phyloP scores from a whole-genome alignment of 2,888 invertebrate species.

The Hipparchia sbordonii region DNA sequence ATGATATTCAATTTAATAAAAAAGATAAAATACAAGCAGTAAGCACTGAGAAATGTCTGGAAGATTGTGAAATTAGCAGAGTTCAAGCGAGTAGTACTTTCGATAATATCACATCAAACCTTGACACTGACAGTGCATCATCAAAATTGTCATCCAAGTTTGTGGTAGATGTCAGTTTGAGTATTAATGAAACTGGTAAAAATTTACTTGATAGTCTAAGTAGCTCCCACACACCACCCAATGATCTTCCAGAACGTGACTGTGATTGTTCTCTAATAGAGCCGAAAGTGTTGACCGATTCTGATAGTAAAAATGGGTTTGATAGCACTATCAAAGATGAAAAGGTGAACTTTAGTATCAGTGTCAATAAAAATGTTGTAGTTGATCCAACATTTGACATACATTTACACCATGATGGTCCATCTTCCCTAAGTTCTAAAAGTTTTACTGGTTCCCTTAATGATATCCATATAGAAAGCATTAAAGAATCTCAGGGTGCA shows the following conservation, averaged over 20 bases:
- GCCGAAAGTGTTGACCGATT: constrained; percentile 13
- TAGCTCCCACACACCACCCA: constrained; percentile 38
- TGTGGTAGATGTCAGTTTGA: constrained; percentile 62
- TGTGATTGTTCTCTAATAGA: constrained; percentile 48
- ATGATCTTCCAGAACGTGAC: constrained; percentile 69
- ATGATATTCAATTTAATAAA: constrained; percentile 46
- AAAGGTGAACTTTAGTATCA: constrained; percentile 48
- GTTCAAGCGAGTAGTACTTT: constrained; percentile 33
- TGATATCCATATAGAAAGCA: constrained; percentile 65
- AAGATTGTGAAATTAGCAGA: constrained; percentile 34
- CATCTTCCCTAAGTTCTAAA: constrained; percentile 63
- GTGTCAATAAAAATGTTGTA: constrained; percentile 48
- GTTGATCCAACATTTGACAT: constrained; percentile 47
- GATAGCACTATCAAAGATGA: constrained; percentile 46
- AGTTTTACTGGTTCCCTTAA: constrained; percentile 76
- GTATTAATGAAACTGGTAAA: constrained; percentile 55
- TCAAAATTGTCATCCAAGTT: constrained; percentile 54
- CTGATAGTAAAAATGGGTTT: constrained; percentile 33
- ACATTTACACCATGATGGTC: constrained; percentile 54
- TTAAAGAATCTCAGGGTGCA: constrained; percentile 50
- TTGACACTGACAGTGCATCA: constrained; percentile 42
- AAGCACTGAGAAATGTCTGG: constrained; percentile 40
- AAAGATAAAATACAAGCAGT: constrained; percentile 42
- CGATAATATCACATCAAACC: constrained; percentile 46
- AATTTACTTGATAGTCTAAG: constrained; percentile 44